A percentile compares a stretch with the other conserved stretches of the same genome.
Evolutionary conservation across 2,113 vertebrate species (phyloP).

Genomic region (Festucalex cinctus): DNA sequence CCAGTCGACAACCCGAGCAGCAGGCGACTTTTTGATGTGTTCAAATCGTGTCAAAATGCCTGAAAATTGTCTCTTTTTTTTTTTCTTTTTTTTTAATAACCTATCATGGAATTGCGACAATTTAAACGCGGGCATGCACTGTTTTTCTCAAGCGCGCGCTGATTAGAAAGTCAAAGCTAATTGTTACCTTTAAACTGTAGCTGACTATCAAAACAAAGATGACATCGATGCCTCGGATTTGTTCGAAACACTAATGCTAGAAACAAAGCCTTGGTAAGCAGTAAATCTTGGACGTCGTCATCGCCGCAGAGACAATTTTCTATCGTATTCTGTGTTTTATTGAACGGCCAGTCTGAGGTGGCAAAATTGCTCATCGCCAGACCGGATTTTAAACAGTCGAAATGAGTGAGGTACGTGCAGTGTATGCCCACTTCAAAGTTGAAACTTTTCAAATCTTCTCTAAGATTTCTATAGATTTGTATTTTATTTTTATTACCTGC

Average conservation of each 20-base stretch:
- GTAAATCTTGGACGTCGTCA: neutral
- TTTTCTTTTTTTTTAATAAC: too few species aligned
- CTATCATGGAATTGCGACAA: too few species aligned
- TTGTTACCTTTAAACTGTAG: neutral
- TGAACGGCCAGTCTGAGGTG: neutral
- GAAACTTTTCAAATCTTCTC: too few species aligned
- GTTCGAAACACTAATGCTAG: neutral
- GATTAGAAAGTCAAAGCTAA: neutral
- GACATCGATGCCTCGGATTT: neutral
- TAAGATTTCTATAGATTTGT: too few species aligned
- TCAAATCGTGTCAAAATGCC: neutral
- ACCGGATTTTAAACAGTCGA: neutral
- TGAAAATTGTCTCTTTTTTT: neutral
- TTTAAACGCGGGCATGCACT: too few species aligned
- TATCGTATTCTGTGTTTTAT: neutral
- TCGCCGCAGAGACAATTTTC: neutral
- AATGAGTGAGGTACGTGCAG: neutral
- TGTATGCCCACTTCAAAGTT: neutral
- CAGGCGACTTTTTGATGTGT: neutral
- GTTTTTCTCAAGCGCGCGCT: neutral
- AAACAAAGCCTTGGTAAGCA: neutral
- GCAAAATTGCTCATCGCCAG: neutral
- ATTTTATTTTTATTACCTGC: too few species aligned
- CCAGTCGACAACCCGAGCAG: constrained; percentile 19
- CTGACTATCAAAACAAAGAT: neutral